Evolutionary conservation across 2,113 vertebrate species (phyloP).

Genomic region (Scortum barcoo): DNA sequence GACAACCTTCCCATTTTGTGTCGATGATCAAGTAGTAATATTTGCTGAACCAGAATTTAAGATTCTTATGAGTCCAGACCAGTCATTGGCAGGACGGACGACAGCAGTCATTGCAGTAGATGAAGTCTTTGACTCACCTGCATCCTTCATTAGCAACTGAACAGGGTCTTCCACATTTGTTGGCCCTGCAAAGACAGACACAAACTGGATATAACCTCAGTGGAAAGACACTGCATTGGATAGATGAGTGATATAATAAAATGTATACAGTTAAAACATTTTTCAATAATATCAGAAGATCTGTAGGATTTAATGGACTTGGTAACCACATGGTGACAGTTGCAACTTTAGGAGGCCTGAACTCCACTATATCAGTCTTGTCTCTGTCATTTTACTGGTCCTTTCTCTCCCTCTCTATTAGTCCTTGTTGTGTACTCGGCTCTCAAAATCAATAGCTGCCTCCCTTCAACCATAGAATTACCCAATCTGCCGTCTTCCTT

Average conservation of each 20-base stretch:
- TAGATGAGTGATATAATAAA: neutral
- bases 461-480: slow-evolving; percentile 63
- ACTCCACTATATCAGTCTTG: slow-evolving; percentile 11
- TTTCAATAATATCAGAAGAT: neutral
- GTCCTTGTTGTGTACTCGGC: slow-evolving; percentile 25
- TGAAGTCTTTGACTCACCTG: slow-evolving; percentile 84
- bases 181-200: slow-evolving; percentile 83
- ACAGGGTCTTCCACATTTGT: slow-evolving; percentile 90
- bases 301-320: neutral
- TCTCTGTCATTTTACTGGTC: slow-evolving; percentile 20
- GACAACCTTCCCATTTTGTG: neutral
- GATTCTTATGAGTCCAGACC: neutral
- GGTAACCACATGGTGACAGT: neutral
- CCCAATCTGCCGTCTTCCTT: slow-evolving; percentile 49
- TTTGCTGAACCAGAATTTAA: neutral
- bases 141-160: slow-evolving; percentile 95
- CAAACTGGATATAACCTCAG: slow-evolving; percentile 7
- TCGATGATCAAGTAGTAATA: neutral
- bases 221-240: neutral
- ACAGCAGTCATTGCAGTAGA: accelerated
- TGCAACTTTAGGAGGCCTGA: neutral
- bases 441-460: slow-evolving; percentile 64
- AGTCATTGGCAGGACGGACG: neutral
- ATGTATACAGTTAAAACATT: neutral
- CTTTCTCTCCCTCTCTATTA: slow-evolving; percentile 23